Evolutionary conservation across 2,888 invertebrate genomes (phyloP), one percentile per base, ranked within the genome.

Genomic region (Drosophila demipolita): DNA sequence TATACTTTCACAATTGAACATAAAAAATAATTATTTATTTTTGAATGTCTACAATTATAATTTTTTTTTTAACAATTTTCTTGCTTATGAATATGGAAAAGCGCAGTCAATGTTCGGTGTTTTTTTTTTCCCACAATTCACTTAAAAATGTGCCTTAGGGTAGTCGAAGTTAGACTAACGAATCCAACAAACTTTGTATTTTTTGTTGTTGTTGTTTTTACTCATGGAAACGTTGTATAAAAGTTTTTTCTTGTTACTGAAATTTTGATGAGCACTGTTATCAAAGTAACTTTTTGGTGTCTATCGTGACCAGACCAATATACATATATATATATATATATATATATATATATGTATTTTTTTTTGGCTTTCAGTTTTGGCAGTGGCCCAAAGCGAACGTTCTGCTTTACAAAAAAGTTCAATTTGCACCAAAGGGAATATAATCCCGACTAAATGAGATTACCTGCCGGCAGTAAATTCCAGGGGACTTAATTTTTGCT

Each of bases 171-270:
- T 2, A 8, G 38, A 0, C 50, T 26, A 20, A 40, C 17, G 33
- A 55, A 26, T 29, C 20, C 42, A 50, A n/a, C 73, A 58, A 63
- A 82, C 70, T 80, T 62, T 80, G 66, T n/a, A 68, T 7, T 49
- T 70, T 38, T 38, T 42, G 3, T 20, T 42, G 2, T 11, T 11
- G n/a, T 12, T 17, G 15, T 40, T 45, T 45, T 45, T 23, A 15
- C 38, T 58, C 69, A 72, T 74, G 77, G 55, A 65, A 75, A 75
- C 70, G 61, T 80, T 81, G 67, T 72, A 57, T 75, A 90, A 87
- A 90, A 87, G 82, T 84, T 90, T 87, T 89, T 87, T 82, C 88
- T 85, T 90, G 89, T 82, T 75, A 72, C 78, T 75, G 59, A 80
- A 88, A 66, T 76, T 89, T 87, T 87, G 86, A 90, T 89, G 90